Evolutionary conservation across 2,888 invertebrate genomes (phyloP).

Genomic region (Peribatodes rhomboidaria): DNA sequence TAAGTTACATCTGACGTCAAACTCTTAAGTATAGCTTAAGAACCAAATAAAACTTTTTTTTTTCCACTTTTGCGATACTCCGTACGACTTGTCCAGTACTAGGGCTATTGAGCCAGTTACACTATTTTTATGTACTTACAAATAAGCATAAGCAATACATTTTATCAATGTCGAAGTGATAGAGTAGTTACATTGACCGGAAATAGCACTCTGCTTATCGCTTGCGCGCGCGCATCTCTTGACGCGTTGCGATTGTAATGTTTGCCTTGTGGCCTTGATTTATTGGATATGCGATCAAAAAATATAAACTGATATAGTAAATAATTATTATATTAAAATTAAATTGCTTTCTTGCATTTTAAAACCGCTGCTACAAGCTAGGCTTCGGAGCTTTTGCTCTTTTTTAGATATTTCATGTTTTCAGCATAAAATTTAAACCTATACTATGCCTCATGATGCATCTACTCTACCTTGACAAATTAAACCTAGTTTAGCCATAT

Average conservation of each 20-base stretch:
- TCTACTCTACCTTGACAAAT: too few relatives aligned
- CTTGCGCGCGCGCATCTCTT: slow-evolving; percentile 38
- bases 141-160: neutral
- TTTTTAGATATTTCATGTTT: too few relatives aligned
- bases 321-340: neutral
- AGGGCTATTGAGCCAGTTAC: too few relatives aligned
- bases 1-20: slow-evolving; percentile 35
- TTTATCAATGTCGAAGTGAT: neutral
- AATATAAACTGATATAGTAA: neutral
- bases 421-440: too few relatives aligned
- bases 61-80: too few relatives aligned
- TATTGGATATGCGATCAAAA: neutral
- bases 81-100: too few relatives aligned
- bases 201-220: slow-evolving; percentile 41
- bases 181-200: slow-evolving; percentile 33
- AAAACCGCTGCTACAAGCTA: too few relatives aligned
- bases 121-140: neutral
- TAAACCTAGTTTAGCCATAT: too few relatives aligned
- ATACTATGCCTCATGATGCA: too few relatives aligned
- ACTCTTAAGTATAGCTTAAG: too few relatives aligned
- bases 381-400: too few relatives aligned
- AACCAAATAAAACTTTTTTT: too few relatives aligned
- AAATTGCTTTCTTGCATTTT: neutral
- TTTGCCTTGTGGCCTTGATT: slow-evolving; percentile 20
- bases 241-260: slow-evolving; percentile 3